Conservation (phyloP, 2,113 vertebrate species). For the Alligator mississippiensis region DNA sequence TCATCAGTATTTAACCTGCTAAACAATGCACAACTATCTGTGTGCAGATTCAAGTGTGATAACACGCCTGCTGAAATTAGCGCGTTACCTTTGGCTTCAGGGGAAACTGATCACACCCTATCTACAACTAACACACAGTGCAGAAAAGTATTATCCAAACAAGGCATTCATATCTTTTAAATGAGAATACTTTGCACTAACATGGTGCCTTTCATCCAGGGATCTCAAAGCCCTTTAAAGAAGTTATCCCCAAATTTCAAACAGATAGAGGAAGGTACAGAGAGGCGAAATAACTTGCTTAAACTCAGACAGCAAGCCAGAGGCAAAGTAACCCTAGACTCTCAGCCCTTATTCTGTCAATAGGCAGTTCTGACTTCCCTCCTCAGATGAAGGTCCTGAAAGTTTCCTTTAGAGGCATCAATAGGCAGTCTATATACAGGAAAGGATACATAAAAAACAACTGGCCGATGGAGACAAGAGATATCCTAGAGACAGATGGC, state of each 20-base stretch:
- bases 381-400: neutral
- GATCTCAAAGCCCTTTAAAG: neutral
- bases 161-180: neutral
- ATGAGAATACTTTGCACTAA: neutral
- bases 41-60: neutral
- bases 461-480: neutral
- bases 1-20: constrained; percentile 15
- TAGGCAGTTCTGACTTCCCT: neutral
- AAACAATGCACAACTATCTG: constrained; percentile 7
- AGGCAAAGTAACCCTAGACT: neutral
- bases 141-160: neutral
- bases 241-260: neutral
- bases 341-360: neutral
- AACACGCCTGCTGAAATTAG: neutral
- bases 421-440: neutral
- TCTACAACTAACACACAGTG: neutral
- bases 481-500: neutral
- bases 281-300: neutral
- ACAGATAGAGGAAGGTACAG: neutral
- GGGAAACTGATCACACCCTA: neutral
- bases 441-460: neutral
- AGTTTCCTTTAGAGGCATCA: neutral
- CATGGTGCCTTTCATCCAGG: neutral
- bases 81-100: neutral
- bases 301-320: neutral